Percentiles rank a stretch among this genome's conserved stretches.
phyloP scores from a whole-genome alignment of 2,113 vertebrate genomes.

The Campylorhamphus procurvoides region DNA sequence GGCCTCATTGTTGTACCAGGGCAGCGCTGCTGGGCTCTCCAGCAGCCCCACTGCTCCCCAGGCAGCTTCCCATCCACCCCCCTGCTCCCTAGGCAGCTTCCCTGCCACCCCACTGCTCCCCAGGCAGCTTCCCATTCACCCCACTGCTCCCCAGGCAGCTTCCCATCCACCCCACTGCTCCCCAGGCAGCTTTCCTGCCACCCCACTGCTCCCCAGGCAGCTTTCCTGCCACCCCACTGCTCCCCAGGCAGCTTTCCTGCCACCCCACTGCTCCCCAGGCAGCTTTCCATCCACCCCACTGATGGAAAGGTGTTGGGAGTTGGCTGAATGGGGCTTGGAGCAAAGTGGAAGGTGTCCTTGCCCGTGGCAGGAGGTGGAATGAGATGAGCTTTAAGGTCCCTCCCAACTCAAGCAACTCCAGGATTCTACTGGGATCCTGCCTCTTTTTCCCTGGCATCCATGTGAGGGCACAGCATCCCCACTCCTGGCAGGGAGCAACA shows the following conservation, averaged over 20 bases:
- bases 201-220: background rate
- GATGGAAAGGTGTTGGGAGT: background rate
- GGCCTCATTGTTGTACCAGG: background rate
- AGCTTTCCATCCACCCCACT: background rate
- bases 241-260: background rate
- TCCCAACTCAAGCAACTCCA: background rate
- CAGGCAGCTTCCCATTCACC: background rate
- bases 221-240: background rate
- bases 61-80: background rate
- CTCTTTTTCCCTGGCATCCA: accelerated
- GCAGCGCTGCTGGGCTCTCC: background rate
- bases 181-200: background rate
- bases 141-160: background rate
- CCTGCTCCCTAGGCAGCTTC: background rate
- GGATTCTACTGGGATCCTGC: background rate
- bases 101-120: background rate
- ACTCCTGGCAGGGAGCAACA: background rate
- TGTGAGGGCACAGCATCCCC: background rate
- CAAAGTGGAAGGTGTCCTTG: background rate
- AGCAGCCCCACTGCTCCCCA: background rate
- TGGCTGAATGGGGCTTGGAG: background rate
- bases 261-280: background rate
- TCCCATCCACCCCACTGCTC: background rate
- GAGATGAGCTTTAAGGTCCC: background rate
- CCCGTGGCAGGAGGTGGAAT: background rate